A percentile compares a stretch with the other conserved stretches of the same genome.
Conservation (phyloP, 2,888 invertebrate species). For the Eupithecia dodoneata region DNA sequence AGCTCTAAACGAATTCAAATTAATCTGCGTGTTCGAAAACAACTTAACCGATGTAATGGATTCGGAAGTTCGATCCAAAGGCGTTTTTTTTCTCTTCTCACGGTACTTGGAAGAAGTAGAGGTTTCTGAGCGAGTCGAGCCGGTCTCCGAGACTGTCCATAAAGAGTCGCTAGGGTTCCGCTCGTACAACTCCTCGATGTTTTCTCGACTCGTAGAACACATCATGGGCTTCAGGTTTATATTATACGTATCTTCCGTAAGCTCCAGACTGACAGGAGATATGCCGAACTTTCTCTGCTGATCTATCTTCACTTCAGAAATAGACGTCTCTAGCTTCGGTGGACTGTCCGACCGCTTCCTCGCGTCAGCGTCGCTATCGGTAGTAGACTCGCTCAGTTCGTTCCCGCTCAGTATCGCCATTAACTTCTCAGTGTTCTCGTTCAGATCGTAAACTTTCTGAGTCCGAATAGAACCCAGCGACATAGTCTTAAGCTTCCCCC, state of each 20-base stretch:
- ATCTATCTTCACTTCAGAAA: slow-evolving; percentile 65
- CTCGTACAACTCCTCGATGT: background rate
- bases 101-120: slow-evolving; percentile 61
- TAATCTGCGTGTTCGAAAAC: slow-evolving; percentile 59
- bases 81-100: slow-evolving; percentile 45
- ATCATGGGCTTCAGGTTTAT: background rate
- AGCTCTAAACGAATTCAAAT: slow-evolving; percentile 60
- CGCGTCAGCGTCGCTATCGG: slow-evolving; percentile 32
- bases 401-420: slow-evolving; percentile 68
- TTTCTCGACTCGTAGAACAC: background rate
- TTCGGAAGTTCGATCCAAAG: too few species aligned
- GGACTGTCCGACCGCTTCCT: slow-evolving; percentile 56
- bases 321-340: slow-evolving; percentile 68
- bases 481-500: slow-evolving; percentile 49
- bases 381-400: slow-evolving; percentile 48
- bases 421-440: slow-evolving; percentile 70
- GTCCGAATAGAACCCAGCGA: slow-evolving; percentile 59
- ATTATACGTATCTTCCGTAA: background rate
- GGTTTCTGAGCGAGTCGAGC: slow-evolving; percentile 53
- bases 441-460: slow-evolving; percentile 71
- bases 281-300: slow-evolving; percentile 34
- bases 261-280: background rate
- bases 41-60: background rate
- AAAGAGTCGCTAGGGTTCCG: slow-evolving; percentile 52
- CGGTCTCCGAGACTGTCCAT: slow-evolving; percentile 57